A percentile compares a stretch with the other conserved stretches of the same genome.
Evolutionary conservation across 2,797 vertebrate species (phyloP).

Genomic region (Thunnus albacares): DNA sequence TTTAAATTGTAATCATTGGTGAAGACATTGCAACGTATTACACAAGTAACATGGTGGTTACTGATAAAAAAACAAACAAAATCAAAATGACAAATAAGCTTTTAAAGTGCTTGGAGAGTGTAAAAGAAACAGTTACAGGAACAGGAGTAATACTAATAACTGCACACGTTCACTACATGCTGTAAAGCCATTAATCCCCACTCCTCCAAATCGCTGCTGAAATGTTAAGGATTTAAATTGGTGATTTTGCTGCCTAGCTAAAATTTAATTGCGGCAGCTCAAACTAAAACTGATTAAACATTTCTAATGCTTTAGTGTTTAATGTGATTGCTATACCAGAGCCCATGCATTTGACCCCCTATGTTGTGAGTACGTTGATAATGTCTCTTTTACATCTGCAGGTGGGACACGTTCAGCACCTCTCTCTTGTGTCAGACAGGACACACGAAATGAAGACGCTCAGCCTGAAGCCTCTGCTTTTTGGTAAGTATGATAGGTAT

Average conservation of each 20-base stretch:
- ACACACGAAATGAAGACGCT: conserved; percentile 91
- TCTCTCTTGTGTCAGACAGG: conserved; percentile 87
- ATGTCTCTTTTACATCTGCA: conserved; percentile 43
- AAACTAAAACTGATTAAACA: neutral
- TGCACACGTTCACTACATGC: neutral
- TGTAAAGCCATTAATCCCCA: neutral
- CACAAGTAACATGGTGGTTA: neutral
- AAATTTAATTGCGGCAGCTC: neutral
- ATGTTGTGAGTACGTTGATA: neutral
- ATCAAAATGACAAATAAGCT: too few species aligned
- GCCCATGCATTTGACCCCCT: neutral
- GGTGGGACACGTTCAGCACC: conserved; percentile 89
- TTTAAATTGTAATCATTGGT: neutral
- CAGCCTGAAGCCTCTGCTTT: conserved; percentile 91
- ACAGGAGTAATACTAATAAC: neutral
- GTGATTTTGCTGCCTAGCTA: neutral
- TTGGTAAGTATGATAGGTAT: conserved; percentile 76
- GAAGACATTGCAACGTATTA: neutral
- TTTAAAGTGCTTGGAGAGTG: too few species aligned
- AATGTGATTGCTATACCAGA: neutral
- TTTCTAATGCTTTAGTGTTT: neutral
- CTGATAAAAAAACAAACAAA: too few species aligned
- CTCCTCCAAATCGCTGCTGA: neutral
- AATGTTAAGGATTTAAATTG: neutral
- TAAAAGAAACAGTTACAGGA: neutral